These are phyloP conservation scores for Aplocera efformata DNA, from an alignment of 2,888 invertebrate species.

Conservation along the genomic window DNA sequence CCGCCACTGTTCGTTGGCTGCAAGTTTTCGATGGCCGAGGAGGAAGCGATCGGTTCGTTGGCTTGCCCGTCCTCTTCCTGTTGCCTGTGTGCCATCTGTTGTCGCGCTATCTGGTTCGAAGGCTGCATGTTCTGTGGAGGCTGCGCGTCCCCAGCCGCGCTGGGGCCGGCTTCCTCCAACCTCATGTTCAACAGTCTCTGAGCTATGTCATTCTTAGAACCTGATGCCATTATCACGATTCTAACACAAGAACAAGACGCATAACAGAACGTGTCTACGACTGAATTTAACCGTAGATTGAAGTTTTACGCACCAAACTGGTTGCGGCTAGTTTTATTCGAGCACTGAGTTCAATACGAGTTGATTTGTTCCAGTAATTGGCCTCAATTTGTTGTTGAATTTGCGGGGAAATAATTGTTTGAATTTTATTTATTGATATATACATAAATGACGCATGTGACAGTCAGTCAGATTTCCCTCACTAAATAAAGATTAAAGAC, in stretches of 20 bases:
- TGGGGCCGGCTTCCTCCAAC: slow-evolving; percentile 48
- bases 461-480: no score
- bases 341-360: slow-evolving; percentile 25
- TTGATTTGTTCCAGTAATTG: slow-evolving; percentile 37
- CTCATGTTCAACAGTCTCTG: slow-evolving; percentile 61
- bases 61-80: slow-evolving; percentile 58
- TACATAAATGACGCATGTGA: no score
- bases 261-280: slow-evolving; percentile 42
- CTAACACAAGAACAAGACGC: slow-evolving; percentile 34
- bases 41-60: slow-evolving; percentile 53
- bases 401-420: slow-evolving; percentile 11
- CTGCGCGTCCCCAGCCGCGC: slow-evolving; percentile 50
- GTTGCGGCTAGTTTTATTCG: slow-evolving; percentile 4
- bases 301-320: not conserved
- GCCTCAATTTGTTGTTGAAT: slow-evolving; percentile 26
- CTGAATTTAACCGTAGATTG: slow-evolving; percentile 7
- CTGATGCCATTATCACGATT: slow-evolving; percentile 59
- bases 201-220: slow-evolving; percentile 67
- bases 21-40: slow-evolving; percentile 60
- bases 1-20: slow-evolving; percentile 67
- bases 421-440: no score
- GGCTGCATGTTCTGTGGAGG: slow-evolving; percentile 77
- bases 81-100: slow-evolving; percentile 46
- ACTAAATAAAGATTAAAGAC: no score
- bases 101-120: slow-evolving; percentile 65